Base-by-base conservation (phyloP, 2,888 invertebrate species). In the Perizoma flavofasciatum region DNA sequence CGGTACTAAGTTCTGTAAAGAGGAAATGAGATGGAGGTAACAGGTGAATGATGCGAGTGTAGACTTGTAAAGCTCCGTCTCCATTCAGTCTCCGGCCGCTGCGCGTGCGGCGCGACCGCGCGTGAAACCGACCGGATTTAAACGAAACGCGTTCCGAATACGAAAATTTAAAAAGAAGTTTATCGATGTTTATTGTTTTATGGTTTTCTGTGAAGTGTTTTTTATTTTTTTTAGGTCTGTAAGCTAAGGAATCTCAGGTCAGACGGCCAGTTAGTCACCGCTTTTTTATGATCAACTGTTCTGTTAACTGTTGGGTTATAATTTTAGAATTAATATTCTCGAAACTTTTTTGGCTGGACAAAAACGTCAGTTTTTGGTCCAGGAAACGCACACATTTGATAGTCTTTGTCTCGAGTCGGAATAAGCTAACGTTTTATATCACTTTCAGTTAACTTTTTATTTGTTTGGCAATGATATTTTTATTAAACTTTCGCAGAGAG, bases 11-110 rank as follows among this genome's bases (percentile, higher is more conserved):
- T 73, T 73, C 66, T 52, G 48, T 22, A 66, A 61, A 50, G 82
- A 66, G 70, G 61, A 83, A 86, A 67, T 64, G 77, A 72, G 83
- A 86, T 65, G 70, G 78, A 61, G 59, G 64, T 66, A 73, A 66
- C 71, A 81, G 80, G 78, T 83, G 81, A 81, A 75, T 81, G 79
- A 85, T 81, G 82, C 77, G 75, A 77, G 73, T 63, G 72, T 69
- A 67, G 69, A 22, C 22, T 22, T 22, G 22, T 22, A 65, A 66
- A 69, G 68, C 65, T 63, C 58, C 71, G 89, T 82, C 90, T 90
- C 90, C 90, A 81, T 83, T 72, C 86, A 90, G 91, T 91, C 91
- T 91, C 85, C 75, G 75, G 74, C 72, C 82, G 87, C 74, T 78
- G 88, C 89, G 88, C 88, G 77, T 68, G 86, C 88, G 87, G 79